phyloP scores from a whole-genome alignment of 2,888 invertebrate genomes.

The Acanthopleura granulata region DNA sequence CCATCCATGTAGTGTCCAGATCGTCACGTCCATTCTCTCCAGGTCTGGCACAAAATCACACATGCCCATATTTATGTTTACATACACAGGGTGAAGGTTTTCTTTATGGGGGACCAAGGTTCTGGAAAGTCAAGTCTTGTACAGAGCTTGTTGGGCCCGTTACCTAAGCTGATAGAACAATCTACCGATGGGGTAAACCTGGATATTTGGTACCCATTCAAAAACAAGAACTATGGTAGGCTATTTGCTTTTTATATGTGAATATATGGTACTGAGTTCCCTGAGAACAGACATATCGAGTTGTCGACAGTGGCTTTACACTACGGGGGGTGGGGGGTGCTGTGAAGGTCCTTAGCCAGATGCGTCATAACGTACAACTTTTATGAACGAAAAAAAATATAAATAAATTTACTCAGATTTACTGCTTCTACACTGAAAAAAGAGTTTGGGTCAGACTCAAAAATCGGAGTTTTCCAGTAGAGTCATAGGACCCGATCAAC shows the following conservation, averaged over 20 bases:
- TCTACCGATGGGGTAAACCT: constrained; percentile 28
- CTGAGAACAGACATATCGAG: too few species aligned
- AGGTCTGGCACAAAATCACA: not conserved
- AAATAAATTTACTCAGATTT: too few species aligned
- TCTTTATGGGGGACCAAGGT: constrained; percentile 29
- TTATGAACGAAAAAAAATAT: too few species aligned
- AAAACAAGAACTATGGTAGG: constrained; percentile 19
- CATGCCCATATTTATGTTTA: not conserved
- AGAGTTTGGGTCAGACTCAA: too few species aligned
- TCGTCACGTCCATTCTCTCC: not conserved
- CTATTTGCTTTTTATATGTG: not conserved
- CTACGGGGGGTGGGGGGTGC: too few species aligned
- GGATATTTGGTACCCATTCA: constrained; percentile 30
- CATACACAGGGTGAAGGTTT: constrained; percentile 26
- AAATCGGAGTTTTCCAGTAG: too few species aligned
- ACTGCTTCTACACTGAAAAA: too few species aligned
- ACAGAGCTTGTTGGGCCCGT: constrained; percentile 24
- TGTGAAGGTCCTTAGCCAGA: too few species aligned
- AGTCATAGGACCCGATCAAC: too few species aligned
- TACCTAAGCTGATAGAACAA: constrained; percentile 19
- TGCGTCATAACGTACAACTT: too few species aligned
- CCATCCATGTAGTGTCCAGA: not conserved
- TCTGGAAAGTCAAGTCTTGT: constrained; percentile 28
- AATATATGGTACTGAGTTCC: too few species aligned
- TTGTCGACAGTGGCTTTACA: too few species aligned